Evolutionary conservation across 2,888 invertebrate species (phyloP), one percentile per base, ranked within the genome.

Genomic region (Apotomis turbidana): DNA sequence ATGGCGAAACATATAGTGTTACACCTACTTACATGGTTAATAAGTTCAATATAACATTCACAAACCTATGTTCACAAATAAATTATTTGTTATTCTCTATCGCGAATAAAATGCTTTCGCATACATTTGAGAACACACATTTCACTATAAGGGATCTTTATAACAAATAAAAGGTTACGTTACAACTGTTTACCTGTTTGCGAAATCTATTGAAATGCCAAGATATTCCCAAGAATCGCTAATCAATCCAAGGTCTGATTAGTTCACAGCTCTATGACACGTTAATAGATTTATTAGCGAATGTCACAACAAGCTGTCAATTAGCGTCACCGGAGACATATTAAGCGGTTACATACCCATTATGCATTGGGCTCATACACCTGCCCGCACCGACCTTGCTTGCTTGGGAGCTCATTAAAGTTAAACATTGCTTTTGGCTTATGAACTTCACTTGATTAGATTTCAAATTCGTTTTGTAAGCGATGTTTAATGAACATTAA

Each of bases 281-380:
- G n/a, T 71, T 68, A 57, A 68, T 67, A 71, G 38, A n/a, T 71
- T 68, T 57, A 58, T 62, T 61, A 68, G 55, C 61, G 49, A 61
- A 67, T 68, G 71, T 71, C 71, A 62, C 61, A 55, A 61, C 57
- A 55, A 71, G 57, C 61, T 71, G 71, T 68, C 71, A 71, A 68
- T 71, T 71, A 71, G n/a, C 54, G 60, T 67, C 55, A 51, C 55
- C 15, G 57, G 9, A 62, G 55, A 38, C 44, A 15, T 15, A 15
- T 15, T 15, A 15, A 15, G 49, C 71, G 51, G 67, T 71, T 68
- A 62, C 62, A 49, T 64, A 59, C 46, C 15, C 15, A 70, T 51
- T 66, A 57, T 61, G 61, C 51, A 41, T 68, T 61, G 36, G 51
- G 61, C 49, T 57, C 69, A 62, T 51, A 62, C 67, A 71, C 71